Conservation (phyloP, 2,888 invertebrate genomes). For the Tuta absoluta region DNA sequence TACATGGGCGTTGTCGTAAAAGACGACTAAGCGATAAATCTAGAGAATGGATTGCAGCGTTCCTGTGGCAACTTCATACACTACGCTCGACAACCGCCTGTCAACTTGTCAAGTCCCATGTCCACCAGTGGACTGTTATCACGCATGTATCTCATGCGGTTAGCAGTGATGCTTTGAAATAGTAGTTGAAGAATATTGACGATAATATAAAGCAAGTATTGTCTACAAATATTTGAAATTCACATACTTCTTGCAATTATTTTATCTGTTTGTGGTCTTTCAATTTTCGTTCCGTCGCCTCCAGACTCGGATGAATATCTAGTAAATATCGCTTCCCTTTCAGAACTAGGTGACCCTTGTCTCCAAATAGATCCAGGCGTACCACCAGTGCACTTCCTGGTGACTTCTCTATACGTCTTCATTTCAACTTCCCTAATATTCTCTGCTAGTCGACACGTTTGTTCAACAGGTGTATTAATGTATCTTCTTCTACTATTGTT, state of each 20-base stretch:
- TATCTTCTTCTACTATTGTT: not conserved
- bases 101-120: too few relatives aligned
- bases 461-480: not conserved
- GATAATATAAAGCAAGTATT: too few relatives aligned
- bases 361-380: not conserved
- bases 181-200: too few relatives aligned
- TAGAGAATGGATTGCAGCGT: too few relatives aligned
- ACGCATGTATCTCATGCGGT: too few relatives aligned
- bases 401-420: not conserved
- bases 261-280: not conserved
- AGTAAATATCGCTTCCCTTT: not conserved
- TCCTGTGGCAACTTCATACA: too few relatives aligned
- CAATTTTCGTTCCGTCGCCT: not conserved
- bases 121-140: too few relatives aligned
- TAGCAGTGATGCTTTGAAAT: too few relatives aligned
- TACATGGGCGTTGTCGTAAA: too few relatives aligned
- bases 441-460: not conserved
- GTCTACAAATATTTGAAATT: not conserved
- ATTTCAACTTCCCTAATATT: not conserved
- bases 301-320: not conserved
- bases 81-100: too few relatives aligned
- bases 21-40: too few relatives aligned
- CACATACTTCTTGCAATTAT: not conserved
- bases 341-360: not conserved
- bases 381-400: not conserved